phyloP scores from a whole-genome alignment of 2,888 invertebrate genomes.

The Luffia ferchaultella region DNA sequence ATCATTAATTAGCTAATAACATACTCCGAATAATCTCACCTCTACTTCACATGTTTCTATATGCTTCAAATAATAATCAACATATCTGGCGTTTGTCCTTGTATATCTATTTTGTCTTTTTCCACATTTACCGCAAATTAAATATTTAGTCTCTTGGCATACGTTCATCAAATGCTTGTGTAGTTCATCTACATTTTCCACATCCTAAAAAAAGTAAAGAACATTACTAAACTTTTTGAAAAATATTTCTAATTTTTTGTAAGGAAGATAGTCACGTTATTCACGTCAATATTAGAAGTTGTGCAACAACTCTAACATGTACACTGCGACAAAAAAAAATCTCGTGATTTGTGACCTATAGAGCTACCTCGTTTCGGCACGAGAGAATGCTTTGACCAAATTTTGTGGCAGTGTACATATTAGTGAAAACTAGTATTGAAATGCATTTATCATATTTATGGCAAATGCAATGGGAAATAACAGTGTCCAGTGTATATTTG shows the following conservation, averaged over 20 bases:
- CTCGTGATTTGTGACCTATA: too few species aligned
- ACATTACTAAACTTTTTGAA: background rate
- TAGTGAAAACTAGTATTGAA: too few species aligned
- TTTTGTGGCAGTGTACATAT: too few species aligned
- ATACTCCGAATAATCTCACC: conserved; percentile 4
- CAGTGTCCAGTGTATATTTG: too few species aligned
- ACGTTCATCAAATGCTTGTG: conserved; percentile 14
- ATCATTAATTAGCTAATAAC: too few species aligned
- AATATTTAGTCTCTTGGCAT: conserved; percentile 7
- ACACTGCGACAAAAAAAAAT: background rate
- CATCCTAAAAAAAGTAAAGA: conserved; percentile 6
- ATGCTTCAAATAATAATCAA: conserved; percentile 24
- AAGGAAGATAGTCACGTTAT: too few species aligned
- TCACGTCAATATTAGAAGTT: too few species aligned
- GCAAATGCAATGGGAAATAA: too few species aligned
- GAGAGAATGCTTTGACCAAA: too few species aligned
- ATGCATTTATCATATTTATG: too few species aligned
- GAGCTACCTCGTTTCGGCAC: too few species aligned
- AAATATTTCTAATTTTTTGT: background rate
- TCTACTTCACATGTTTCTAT: conserved; percentile 20
- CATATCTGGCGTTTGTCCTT: conserved; percentile 13
- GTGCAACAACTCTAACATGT: background rate
- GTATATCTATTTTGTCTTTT: conserved; percentile 6
- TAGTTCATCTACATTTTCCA: conserved; percentile 7
- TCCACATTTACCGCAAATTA: conserved; percentile 7